These are phyloP conservation scores for Henricia sp. DNA, from an alignment of 53 echinoderm and acorn worm genomes.

Conservation along the genomic window DNA sequence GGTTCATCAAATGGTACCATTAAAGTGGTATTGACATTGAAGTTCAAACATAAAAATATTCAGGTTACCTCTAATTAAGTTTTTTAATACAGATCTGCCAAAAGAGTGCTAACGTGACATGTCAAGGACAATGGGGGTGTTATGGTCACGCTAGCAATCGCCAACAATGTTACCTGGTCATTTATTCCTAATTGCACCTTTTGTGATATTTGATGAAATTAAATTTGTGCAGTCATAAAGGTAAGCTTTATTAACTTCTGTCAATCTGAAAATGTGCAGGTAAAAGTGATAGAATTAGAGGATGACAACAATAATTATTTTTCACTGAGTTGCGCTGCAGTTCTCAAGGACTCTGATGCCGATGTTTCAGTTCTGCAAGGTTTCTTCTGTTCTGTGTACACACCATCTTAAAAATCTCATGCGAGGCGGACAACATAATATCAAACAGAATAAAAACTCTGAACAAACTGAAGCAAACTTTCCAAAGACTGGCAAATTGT, in stretches of 20 bases:
- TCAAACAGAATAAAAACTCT: neutral
- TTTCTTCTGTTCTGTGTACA: neutral
- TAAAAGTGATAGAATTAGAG: neutral
- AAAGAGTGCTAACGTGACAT: constrained; percentile 30
- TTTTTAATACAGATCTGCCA: constrained; percentile 8
- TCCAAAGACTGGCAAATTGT: constrained; percentile 2
- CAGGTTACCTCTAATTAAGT: constrained; percentile 1
- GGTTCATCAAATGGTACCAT: constrained; percentile 8
- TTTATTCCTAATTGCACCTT: neutral
- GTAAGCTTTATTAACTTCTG: constrained; percentile 2
- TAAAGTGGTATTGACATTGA: neutral
- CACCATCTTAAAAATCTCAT: constrained; percentile 2
- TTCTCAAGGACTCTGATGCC: no score
- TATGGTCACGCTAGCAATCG: constrained; percentile 26
- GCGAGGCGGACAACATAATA: neutral
- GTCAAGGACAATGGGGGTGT: constrained; percentile 16
- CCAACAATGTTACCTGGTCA: neutral
- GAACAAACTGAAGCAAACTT: neutral
- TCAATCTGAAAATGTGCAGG: constrained; percentile 3
- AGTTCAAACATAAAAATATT: neutral
- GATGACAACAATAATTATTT: neutral
- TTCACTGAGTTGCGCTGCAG: neutral
- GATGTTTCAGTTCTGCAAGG: neutral
- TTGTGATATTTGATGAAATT: neutral
- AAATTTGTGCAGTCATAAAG: constrained; percentile 3